These are phyloP conservation scores for Callorhinus ursinus DNA, from an alignment of 2,113 vertebrate genomes.

Conservation along the genomic window DNA sequence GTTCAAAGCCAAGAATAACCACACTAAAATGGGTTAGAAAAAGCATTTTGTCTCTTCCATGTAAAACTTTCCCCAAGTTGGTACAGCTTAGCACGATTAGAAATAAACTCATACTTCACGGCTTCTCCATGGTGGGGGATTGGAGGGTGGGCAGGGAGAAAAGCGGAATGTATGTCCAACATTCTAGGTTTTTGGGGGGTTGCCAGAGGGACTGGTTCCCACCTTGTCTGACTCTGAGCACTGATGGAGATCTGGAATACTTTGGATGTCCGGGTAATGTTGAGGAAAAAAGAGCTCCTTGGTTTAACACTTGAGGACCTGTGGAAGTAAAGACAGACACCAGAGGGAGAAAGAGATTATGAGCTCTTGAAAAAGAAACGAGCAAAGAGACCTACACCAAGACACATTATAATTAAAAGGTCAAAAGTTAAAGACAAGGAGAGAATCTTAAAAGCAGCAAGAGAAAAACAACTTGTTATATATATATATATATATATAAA, in stretches of 20 bases:
- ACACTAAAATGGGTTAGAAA: not conserved
- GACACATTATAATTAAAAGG: not conserved
- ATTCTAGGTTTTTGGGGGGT: not conserved
- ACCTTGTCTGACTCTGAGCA: not conserved
- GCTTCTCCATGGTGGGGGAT: not conserved
- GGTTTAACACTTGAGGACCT: not conserved
- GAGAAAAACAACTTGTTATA: not conserved
- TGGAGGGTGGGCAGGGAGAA: not conserved
- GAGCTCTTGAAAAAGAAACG: not conserved
- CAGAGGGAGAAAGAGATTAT: not conserved
- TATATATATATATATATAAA: too few species aligned
- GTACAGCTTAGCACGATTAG: not conserved
- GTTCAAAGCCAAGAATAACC: not conserved
- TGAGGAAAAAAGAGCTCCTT: not conserved
- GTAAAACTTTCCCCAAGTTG: not conserved
- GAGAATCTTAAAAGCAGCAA: not conserved
- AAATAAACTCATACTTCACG: not conserved
- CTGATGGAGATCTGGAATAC: not conserved
- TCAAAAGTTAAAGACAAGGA: not conserved
- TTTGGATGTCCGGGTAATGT: not conserved
- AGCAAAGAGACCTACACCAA: not conserved
- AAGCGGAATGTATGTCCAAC: not conserved
- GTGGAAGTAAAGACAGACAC: not conserved
- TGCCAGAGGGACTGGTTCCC: not conserved
- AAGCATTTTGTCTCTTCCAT: not conserved